These are phyloP conservation scores for Calliscelio sp. DNA, from an alignment of 2,888 invertebrate species.

Conservation along the genomic window DNA sequence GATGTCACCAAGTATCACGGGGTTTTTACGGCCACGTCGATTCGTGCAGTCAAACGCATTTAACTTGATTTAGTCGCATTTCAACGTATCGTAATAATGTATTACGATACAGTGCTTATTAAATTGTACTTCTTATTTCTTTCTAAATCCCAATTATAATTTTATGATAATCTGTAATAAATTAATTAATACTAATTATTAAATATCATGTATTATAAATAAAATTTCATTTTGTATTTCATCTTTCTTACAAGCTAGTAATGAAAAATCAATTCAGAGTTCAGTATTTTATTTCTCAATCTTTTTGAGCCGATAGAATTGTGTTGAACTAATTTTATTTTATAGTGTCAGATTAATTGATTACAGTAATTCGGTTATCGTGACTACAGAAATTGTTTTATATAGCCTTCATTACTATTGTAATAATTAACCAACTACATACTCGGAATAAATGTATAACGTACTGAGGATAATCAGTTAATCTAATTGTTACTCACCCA, in stretches of 20 bases:
- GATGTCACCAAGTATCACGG: constrained; percentile 80
- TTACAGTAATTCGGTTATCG: constrained; percentile 22
- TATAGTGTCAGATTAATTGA: constrained; percentile 13
- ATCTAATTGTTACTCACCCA: background rate
- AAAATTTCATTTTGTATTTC: too few species aligned
- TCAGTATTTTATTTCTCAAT: too few species aligned
- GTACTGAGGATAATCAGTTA: constrained; percentile 1
- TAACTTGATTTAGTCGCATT: constrained; percentile 34
- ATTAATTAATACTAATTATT: too few species aligned
- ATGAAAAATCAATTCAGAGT: too few species aligned
- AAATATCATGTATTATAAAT: too few species aligned
- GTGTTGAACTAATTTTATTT: background rate
- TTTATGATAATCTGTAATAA: too few species aligned
- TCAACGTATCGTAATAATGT: constrained; percentile 14
- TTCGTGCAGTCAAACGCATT: constrained; percentile 70
- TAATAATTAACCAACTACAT: constrained; percentile 28
- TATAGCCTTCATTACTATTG: constrained; percentile 8
- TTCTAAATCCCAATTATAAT: too few species aligned
- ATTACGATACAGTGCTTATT: background rate
- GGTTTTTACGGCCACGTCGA: constrained; percentile 70
- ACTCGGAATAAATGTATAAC: background rate
- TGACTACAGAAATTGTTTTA: constrained; percentile 18
- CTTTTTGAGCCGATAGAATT: background rate
- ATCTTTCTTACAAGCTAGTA: too few species aligned
- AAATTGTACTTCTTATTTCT: too few species aligned